Percentiles rank a stretch among this genome's conserved stretches.
Evolutionary conservation across 64 coral and sea anemone species (phyloP).

Genomic region (Cladopsammia gracilis): DNA sequence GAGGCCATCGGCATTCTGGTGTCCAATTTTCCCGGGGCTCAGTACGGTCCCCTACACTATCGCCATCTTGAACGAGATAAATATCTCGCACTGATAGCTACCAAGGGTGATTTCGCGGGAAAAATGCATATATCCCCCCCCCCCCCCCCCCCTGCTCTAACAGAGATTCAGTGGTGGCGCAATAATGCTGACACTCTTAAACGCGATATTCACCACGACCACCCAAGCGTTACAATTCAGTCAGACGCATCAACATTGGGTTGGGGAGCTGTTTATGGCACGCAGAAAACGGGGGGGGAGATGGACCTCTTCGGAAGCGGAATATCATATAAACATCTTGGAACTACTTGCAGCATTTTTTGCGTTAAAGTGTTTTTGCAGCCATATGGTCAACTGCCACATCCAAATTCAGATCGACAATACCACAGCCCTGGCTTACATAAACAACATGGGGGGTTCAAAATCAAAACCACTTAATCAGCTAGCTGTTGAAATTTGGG

Average conservation of each 20-base stretch:
- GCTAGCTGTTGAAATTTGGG: constrained; percentile 52
- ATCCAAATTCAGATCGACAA: constrained; percentile 35
- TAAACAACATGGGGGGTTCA: constrained; percentile 67
- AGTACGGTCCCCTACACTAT: constrained; percentile 50
- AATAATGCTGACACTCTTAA: constrained; percentile 14
- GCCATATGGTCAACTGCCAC: constrained; percentile 19
- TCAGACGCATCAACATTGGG: constrained; percentile 70
- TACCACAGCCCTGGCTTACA: constrained; percentile 48
- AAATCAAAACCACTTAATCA: constrained; percentile 48
- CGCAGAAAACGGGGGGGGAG: neutral
- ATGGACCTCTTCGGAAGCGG: constrained; percentile 4
- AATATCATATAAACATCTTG: constrained; percentile 20
- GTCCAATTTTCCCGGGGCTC: constrained; percentile 45
- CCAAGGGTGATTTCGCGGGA: constrained; percentile 49
- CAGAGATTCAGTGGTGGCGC: constrained; percentile 58
- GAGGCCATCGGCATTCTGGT: constrained; percentile 50
- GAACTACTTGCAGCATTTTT: constrained; percentile 50
- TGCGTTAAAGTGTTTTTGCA: constrained; percentile 36
- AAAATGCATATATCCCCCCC: neutral
- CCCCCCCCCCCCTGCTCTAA: too few species aligned
- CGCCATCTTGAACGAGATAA: constrained; percentile 54
- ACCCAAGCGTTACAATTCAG: constrained; percentile 10
- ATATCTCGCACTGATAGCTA: neutral
- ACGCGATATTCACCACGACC: neutral
- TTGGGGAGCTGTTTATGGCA: constrained; percentile 45